Base-by-base conservation (phyloP, 2,888 invertebrate genomes). In the Callyntrura guangdongensis region DNA sequence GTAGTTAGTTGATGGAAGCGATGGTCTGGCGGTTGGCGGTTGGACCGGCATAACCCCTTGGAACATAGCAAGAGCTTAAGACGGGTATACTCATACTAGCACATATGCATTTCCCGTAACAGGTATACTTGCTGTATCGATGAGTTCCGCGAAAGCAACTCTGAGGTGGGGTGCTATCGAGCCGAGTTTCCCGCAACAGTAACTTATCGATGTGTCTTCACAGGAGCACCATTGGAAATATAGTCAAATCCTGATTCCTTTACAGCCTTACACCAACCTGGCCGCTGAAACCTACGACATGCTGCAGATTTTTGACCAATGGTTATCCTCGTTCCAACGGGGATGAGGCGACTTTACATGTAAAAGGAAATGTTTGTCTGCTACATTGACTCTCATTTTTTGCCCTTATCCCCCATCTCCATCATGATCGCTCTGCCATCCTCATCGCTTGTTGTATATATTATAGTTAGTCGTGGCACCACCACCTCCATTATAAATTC, bases 201-300 rank as follows among this genome's bases (percentile, higher is more conserved):
- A n/a, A n/a, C n/a, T 12, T 61, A 49, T 90, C 20, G n/a, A 91
- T 72, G 20, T 72, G 85, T n/a, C 22, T 14, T 11, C 69, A 22
- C 49, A 47, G n/a, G 25, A 49, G 45, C 83, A 53, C 77, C 8
- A 6, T 27, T 67, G 69, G 87, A 91, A 91, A 91, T 91, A 91
- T 88, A 91, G 8, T 67, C 1, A 20, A 17, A 77, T 88, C 91
- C 91, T 91, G 88, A 91, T 91, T 91, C 91, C 84, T 64, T 20
- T 27, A 22, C 47, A 56, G 77, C 84, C 88, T 53, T 20, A 64
- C 86, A 59, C 74, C 22, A 84, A 25, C 74, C 86, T 67, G 67
- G 82, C 64, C 47, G 56, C 22, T 79, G 91, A 36, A 86, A 91
- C 92, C 92, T 92, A 92, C 92, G 92, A 92, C 92, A 92, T 85